These are phyloP conservation scores for Tetranychus cinnabarinus DNA, from an alignment of 1,140 invertebrate species.

Conservation along the genomic window DNA sequence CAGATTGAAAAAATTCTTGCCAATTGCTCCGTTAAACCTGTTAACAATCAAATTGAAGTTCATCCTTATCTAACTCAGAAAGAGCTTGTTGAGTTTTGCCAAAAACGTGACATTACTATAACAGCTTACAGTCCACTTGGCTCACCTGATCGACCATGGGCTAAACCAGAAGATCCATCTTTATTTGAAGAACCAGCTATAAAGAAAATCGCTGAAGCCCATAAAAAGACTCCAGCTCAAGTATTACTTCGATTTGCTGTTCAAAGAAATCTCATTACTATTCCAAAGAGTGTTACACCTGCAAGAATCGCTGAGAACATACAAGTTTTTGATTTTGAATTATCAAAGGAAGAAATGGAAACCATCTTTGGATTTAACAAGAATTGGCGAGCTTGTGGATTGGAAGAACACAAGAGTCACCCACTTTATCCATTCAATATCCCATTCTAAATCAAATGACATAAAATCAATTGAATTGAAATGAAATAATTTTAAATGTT, in stretches of 20 bases:
- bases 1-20: slow-evolving; percentile 50
- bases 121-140: slow-evolving; percentile 27
- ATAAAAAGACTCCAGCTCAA: slow-evolving; percentile 42
- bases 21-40: slow-evolving; percentile 42
- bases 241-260: slow-evolving; percentile 28
- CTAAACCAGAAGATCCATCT: slow-evolving; percentile 28
- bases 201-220: slow-evolving; percentile 35
- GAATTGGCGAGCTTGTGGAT: slow-evolving; percentile 6
- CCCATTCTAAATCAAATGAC: not conserved
- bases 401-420: slow-evolving; percentile 4
- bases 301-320: slow-evolving; percentile 43
- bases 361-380: slow-evolving; percentile 18
- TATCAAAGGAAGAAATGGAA: slow-evolving; percentile 38
- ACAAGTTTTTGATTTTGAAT: slow-evolving; percentile 38
- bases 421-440: slow-evolving; percentile 12
- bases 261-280: slow-evolving; percentile 43
- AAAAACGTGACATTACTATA: slow-evolving; percentile 18
- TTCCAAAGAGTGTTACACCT: slow-evolving; percentile 48
- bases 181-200: slow-evolving; percentile 32
- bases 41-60: slow-evolving; percentile 39
- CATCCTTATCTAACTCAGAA: slow-evolving; percentile 27
- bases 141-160: slow-evolving; percentile 21
- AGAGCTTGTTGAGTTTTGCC: slow-evolving; percentile 23
- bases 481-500: no score
- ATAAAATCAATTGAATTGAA: no score